phyloP scores from a whole-genome alignment of 2,113 vertebrate species.

The Cisticola juncidis region DNA sequence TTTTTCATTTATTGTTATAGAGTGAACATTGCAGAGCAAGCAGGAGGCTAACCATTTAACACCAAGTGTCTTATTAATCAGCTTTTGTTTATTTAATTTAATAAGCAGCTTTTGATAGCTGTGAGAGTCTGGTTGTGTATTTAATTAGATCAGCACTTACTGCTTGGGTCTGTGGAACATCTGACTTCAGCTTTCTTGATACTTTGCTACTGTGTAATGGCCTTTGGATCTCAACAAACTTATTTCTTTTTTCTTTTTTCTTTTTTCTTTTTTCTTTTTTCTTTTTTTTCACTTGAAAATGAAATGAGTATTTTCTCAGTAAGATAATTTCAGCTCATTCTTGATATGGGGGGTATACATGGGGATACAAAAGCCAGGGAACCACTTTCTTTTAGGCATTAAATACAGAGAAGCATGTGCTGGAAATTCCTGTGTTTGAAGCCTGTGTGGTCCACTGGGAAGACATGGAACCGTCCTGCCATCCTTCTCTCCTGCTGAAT shows the following conservation, averaged over 20 bases:
- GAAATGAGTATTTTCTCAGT: background rate
- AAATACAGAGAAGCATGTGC: background rate
- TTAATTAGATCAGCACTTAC: constrained; percentile 56
- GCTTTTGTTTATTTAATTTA: constrained; percentile 70
- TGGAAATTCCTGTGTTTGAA: background rate
- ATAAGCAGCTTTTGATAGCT: constrained; percentile 56
- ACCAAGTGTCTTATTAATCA: constrained; percentile 66
- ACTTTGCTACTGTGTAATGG: background rate
- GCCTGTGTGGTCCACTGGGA: background rate
- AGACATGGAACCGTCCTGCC: background rate
- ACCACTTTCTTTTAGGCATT: background rate
- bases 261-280: background rate
- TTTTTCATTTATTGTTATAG: constrained; percentile 68
- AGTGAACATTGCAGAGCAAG: constrained; percentile 27
- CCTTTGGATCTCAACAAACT: background rate
- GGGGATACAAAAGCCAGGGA: background rate
- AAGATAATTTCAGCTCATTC: background rate
- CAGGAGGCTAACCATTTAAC: constrained; percentile 61
- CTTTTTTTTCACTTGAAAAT: background rate
- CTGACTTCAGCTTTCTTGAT: background rate
- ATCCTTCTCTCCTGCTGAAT: background rate
- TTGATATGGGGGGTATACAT: background rate
- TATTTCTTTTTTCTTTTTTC: background rate
- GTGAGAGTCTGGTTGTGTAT: constrained; percentile 42
- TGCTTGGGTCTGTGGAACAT: background rate